Conservation (phyloP, 2,113 vertebrate genomes). For the Charadrius vociferus region DNA sequence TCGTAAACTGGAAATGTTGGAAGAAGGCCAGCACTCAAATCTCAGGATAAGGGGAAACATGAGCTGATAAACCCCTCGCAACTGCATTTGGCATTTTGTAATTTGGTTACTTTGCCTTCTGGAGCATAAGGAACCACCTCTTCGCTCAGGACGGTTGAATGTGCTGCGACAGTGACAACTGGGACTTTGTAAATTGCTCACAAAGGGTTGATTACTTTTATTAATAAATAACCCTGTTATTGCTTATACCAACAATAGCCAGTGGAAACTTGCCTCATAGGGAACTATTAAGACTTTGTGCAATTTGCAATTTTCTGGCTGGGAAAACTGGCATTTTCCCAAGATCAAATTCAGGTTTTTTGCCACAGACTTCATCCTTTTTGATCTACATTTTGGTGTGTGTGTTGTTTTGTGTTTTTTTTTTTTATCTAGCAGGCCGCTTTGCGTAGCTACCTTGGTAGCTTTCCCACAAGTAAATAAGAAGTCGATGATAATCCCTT, state of each 20-base stretch:
- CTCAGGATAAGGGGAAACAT: neutral
- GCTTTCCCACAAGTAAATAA: neutral
- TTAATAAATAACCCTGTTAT: neutral
- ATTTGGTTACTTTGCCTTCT: neutral
- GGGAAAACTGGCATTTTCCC: neutral
- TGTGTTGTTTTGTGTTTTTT: too few species aligned
- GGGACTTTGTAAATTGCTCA: neutral
- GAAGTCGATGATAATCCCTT: neutral
- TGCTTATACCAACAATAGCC: neutral
- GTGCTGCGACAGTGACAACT: neutral
- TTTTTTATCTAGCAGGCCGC: neutral
- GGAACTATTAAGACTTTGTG: neutral
- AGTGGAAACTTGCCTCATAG: too few species aligned
- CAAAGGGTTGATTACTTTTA: neutral
- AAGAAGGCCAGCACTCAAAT: rapidly evolving
- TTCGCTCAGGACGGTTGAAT: neutral
- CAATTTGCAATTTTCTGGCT: neutral
- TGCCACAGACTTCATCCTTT: neutral
- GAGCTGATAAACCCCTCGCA: neutral
- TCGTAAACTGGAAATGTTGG: neutral
- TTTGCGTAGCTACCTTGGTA: neutral
- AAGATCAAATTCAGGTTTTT: neutral
- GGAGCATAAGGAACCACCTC: neutral
- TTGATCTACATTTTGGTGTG: neutral
- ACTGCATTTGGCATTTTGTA: neutral